Base-by-base conservation (phyloP, 2,888 invertebrate species). In the Chrysodeixis includens region DNA sequence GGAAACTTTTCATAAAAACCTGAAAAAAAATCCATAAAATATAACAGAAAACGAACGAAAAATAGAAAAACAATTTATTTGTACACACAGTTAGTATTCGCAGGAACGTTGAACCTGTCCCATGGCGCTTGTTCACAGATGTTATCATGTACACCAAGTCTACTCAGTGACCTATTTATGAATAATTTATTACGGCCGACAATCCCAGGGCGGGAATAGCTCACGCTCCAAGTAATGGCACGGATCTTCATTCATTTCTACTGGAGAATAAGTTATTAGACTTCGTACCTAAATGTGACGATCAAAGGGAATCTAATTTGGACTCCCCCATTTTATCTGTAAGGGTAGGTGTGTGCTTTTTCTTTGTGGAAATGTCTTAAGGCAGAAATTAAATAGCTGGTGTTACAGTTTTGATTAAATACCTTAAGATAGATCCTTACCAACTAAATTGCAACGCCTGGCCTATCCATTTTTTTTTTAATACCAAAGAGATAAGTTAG, bases 161-260 rank as follows among this genome's bases (percentile, higher is more conserved):
- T 46, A 18, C 46, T 49, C 18, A 49, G 46, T 49, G 20, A 49
- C 46, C 20, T 49, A 49, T 49, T 49, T 49, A 49, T 49, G 46
- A 49, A 49, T 49, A 49, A 49, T 49, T 49, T 49, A 49, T 49
- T 49, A 49, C 18, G 46, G 46, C 20, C 46, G 46, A 18, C 18
- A 18, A 10, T 49, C 46, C 46, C 46, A 10, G 20, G 10, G 18
- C 18, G 46, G 46, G 46, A 12, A 26, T 40, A 49, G 46, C 20
- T 20, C 18, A 10, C 46, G 18, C 46, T 16, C 8, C 44, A 44
- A n/a, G 44, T 16, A 44, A 12, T 30, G 35, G 46, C 7, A 16
- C 10, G 20, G 18, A 49, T 49, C 46, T 20, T 49, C 46, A 18
- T 20, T 20, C 46, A 49, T 49, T 20, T 49, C 46, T 5, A 40